phyloP scores from a whole-genome alignment of 2,888 invertebrate genomes.

The Trichogramma dendrolimi region DNA sequence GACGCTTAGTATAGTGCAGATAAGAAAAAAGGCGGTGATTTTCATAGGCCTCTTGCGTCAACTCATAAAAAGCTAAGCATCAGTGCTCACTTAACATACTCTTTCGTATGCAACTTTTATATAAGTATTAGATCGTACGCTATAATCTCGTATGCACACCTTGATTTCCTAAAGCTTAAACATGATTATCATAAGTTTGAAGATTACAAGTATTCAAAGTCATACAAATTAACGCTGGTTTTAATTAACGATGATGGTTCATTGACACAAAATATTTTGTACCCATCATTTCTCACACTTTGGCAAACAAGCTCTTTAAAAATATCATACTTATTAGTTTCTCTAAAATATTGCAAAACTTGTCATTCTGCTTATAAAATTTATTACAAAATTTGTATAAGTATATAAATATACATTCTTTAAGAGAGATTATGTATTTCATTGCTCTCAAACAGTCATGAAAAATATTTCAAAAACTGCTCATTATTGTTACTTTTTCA shows the following conservation, averaged over 20 bases:
- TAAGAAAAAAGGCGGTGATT: too few species aligned
- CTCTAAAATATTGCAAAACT: conserved; percentile 23
- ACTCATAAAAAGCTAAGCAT: too few species aligned
- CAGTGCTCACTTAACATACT: too few species aligned
- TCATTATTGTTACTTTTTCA: background rate
- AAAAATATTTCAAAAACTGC: background rate
- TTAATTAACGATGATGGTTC: conserved; percentile 4
- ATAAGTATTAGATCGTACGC: background rate
- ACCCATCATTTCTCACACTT: conserved; percentile 14
- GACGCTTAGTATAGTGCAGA: too few species aligned
- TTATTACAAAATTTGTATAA: conserved; percentile 21
- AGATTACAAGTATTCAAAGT: conserved; percentile 17
- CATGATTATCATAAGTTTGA: conserved; percentile 22
- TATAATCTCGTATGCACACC: conserved; percentile 10
- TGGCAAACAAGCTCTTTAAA: conserved; percentile 24
- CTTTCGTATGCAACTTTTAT: too few species aligned
- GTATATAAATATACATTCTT: conserved; percentile 21
- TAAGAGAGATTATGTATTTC: conserved; percentile 5
- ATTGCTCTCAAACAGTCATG: background rate
- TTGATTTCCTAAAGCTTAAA: conserved; percentile 15
- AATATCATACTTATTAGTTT: conserved; percentile 16
- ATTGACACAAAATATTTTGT: conserved; percentile 3
- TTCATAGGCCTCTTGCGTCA: too few species aligned
- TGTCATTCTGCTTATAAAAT: conserved; percentile 6
- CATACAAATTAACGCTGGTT: conserved; percentile 7